These are phyloP conservation scores for Andrena haemorrhoa DNA, from an alignment of 2,888 invertebrate genomes.

Conservation along the genomic window DNA sequence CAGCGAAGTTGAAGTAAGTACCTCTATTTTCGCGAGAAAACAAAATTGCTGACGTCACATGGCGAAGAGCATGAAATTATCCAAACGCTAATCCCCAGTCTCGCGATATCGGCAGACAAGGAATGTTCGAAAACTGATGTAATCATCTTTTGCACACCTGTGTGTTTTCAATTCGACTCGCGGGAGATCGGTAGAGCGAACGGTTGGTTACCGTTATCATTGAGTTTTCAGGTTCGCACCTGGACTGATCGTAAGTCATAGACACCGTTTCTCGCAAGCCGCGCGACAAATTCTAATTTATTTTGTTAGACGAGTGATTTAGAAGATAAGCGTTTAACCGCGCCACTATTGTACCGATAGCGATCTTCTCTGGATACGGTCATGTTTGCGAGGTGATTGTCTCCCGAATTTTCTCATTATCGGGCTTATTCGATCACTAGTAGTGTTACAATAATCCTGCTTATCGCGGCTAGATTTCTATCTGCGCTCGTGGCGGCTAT, in stretches of 20 bases:
- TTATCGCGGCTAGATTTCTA: slow-evolving; percentile 4
- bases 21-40: background rate
- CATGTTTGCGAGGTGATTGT: background rate
- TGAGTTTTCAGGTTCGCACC: background rate
- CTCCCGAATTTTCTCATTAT: background rate
- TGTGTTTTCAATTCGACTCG: background rate
- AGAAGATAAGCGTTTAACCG: background rate
- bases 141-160: background rate
- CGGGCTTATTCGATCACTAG: background rate
- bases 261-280: background rate
- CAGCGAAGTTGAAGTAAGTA: no score
- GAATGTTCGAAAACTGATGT: no score
- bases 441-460: background rate
- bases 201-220: background rate
- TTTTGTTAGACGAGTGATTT: background rate
- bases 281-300: background rate
- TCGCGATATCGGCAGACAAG: background rate
- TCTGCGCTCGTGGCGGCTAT: background rate
- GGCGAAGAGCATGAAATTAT: background rate
- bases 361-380: background rate
- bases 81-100: background rate
- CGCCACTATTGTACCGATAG: background rate
- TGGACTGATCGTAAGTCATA: background rate
- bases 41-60: background rate
- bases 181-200: background rate